Conservation (phyloP, 2,888 invertebrate genomes). For the Furcula furcula region DNA sequence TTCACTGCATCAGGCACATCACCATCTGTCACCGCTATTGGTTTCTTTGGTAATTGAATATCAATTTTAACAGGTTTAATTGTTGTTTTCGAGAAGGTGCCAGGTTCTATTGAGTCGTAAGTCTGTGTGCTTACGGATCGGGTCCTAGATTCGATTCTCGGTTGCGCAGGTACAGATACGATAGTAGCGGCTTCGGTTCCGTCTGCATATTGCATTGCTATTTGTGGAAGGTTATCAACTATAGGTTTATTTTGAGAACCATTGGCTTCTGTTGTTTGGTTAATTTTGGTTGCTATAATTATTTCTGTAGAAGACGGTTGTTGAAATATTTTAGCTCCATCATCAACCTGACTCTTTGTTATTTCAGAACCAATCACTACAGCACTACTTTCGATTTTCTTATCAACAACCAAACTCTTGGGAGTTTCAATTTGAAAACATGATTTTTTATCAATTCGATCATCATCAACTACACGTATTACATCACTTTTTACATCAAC, state of each 20-base stretch:
- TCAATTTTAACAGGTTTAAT: not conserved
- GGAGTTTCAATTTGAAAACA: too few species aligned
- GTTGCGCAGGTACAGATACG: not conserved
- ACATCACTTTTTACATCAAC: too few species aligned
- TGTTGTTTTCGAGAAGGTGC: not conserved
- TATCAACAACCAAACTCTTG: too few species aligned
- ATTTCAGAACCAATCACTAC: too few species aligned
- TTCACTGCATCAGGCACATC: too few species aligned
- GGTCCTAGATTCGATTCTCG: not conserved
- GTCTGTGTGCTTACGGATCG: not conserved
- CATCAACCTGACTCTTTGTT: too few species aligned
- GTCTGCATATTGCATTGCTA: too few species aligned
- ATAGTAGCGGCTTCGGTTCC: not conserved
- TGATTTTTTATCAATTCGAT: too few species aligned
- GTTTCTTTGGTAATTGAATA: slow-evolving; percentile 1
- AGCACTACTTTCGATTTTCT: too few species aligned
- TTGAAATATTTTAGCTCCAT: too few species aligned
- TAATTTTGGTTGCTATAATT: not conserved
- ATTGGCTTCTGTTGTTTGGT: not conserved
- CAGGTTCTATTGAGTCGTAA: not conserved
- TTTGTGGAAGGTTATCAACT: too few species aligned
- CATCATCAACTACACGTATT: too few species aligned
- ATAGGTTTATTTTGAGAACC: not conserved
- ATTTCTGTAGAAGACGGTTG: not conserved
- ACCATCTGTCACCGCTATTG: not conserved